Conservation (phyloP, 2,113 vertebrate species). For the Rutilus rutilus region DNA sequence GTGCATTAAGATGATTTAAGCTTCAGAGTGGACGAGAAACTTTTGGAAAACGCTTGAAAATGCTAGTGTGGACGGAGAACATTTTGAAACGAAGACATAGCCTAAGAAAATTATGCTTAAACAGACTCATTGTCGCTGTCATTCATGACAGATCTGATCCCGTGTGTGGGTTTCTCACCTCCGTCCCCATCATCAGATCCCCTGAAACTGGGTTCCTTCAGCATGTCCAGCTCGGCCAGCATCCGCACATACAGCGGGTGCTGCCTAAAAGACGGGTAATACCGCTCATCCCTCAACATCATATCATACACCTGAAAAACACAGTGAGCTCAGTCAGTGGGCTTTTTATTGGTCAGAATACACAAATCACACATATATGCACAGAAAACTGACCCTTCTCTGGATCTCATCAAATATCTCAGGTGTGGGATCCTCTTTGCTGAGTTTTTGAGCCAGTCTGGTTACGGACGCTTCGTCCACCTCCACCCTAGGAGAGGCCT, state of each 20-base stretch:
- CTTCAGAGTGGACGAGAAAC: no score
- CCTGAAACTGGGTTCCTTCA: conserved; percentile 97
- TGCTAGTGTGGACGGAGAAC: no score
- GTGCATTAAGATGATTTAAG: no score
- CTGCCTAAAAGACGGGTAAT: conserved; percentile 95
- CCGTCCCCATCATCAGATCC: conserved; percentile 95
- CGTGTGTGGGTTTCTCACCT: conserved; percentile 72
- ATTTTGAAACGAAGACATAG: no score
- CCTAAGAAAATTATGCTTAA: no score
- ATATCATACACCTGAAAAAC: conserved; percentile 89
- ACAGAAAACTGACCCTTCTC: conserved; percentile 80
- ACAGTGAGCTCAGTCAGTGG: neutral
- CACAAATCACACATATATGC: neutral
- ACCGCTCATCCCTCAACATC: conserved; percentile 94
- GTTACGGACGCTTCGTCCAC: conserved; percentile 87
- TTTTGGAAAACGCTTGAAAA: no score
- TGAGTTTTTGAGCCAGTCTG: conserved; percentile 89
- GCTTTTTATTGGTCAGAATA: neutral
- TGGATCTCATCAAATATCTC: conserved; percentile 99
- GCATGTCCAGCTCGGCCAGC: conserved; percentile 97
- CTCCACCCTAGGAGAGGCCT: conserved; percentile 95
- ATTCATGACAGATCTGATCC: neutral
- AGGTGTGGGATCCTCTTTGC: conserved; percentile 92
- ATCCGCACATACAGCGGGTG: conserved; percentile 94
- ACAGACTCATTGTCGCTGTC: neutral